phyloP scores from a whole-genome alignment of 1,140 invertebrate genomes.

The Campoletis sonorensis region DNA sequence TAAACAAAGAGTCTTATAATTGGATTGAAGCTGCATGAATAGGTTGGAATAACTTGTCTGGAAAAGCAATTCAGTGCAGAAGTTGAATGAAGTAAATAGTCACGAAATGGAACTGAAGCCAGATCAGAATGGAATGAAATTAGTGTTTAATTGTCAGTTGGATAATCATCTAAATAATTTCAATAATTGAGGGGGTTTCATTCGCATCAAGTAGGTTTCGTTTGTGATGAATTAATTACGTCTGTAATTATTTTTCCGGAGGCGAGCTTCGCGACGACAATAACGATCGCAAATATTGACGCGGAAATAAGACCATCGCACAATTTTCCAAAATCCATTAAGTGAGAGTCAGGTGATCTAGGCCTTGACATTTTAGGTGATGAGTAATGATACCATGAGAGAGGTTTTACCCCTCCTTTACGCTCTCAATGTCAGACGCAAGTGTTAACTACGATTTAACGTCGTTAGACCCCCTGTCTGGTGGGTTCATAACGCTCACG shows the following conservation, averaged over 20 bases:
- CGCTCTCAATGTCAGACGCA: conserved; percentile 48
- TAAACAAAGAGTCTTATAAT: conserved; percentile 27
- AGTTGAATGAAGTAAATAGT: not conserved
- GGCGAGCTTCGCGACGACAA: not conserved
- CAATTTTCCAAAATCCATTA: conserved; percentile 29
- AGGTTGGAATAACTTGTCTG: too few species aligned
- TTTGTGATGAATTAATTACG: too few species aligned
- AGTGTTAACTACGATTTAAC: conserved; percentile 66
- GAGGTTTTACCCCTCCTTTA: conserved; percentile 32
- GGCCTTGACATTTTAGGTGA: conserved; percentile 31
- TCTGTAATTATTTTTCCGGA: not conserved
- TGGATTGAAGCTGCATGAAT: not conserved
- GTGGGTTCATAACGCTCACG: conserved; percentile 65
- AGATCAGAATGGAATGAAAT: too few species aligned
- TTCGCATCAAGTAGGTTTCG: too few species aligned
- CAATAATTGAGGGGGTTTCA: too few species aligned
- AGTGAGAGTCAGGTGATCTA: conserved; percentile 12
- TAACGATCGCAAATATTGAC: not conserved
- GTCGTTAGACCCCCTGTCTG: conserved; percentile 65
- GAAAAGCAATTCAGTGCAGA: not conserved
- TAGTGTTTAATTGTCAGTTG: too few species aligned
- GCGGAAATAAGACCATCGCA: not conserved
- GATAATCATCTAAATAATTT: too few species aligned
- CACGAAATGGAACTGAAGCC: not conserved
- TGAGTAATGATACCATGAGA: conserved; percentile 25